phyloP scores from a whole-genome alignment of 1,140 invertebrate species.

The Mycetomoellerius zeteki region DNA sequence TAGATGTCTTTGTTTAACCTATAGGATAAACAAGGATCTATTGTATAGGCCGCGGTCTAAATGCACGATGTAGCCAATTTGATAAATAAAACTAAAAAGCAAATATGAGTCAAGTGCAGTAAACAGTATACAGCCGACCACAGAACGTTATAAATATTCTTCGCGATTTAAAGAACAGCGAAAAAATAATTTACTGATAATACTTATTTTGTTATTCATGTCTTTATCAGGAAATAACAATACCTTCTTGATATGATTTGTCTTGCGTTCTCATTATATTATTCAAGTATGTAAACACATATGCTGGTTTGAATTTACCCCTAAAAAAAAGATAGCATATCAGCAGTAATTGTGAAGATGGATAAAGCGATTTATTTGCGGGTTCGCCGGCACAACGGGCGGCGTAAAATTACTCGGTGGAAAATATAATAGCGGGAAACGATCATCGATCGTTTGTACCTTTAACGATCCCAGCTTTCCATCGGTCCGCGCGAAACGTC shows the following conservation, averaged over 20 bases:
- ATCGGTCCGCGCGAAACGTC: conserved; percentile 31
- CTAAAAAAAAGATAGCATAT: neutral
- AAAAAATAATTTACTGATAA: neutral
- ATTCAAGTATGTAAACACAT: neutral
- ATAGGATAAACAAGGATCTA: too few relatives aligned
- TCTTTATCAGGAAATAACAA: neutral
- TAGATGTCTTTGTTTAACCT: too few relatives aligned
- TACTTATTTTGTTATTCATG: neutral
- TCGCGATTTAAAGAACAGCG: neutral
- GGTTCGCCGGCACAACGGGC: neutral
- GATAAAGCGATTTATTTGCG: conserved; percentile 51
- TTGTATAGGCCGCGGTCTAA: too few relatives aligned
- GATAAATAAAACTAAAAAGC: too few relatives aligned
- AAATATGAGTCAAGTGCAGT: too few relatives aligned
- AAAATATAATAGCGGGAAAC: conserved; percentile 70
- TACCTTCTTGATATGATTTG: neutral
- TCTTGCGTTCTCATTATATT: neutral
- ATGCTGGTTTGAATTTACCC: neutral
- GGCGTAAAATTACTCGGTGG: conserved; percentile 48
- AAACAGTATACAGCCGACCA: too few relatives aligned
- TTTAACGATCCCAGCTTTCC: conserved; percentile 66
- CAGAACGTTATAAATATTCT: neutral
- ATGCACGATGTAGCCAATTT: too few relatives aligned
- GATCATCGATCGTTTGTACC: conserved; percentile 69
- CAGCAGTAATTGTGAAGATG: conserved; percentile 3